These are phyloP conservation scores for Lottia scabra DNA, from an alignment of 2,888 invertebrate genomes.

Conservation along the genomic window DNA sequence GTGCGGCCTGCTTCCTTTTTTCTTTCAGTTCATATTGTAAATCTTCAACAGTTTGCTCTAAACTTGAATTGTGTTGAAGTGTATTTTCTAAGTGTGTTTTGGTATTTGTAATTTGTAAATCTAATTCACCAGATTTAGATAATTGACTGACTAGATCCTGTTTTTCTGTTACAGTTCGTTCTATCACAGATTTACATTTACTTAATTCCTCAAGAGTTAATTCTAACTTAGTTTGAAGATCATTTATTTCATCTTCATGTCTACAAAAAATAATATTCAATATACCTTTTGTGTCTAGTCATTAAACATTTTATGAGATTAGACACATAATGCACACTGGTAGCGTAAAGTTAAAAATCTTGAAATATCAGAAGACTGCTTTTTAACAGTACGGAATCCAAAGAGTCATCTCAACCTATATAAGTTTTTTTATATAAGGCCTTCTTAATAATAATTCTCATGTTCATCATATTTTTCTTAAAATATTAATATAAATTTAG, in stretches of 20 bases:
- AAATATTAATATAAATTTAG: too few relatives aligned
- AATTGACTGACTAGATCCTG: constrained; percentile 21
- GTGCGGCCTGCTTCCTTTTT: constrained; percentile 11
- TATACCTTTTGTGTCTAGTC: neutral
- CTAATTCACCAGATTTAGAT: constrained; percentile 16
- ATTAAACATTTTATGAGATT: neutral
- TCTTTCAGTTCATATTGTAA: constrained; percentile 8
- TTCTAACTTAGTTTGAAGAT: constrained; percentile 54
- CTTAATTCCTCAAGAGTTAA: constrained; percentile 52
- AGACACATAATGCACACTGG: too few relatives aligned
- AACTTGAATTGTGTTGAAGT: constrained; percentile 7
- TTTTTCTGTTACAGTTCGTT: constrained; percentile 25
- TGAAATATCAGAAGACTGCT: too few relatives aligned
- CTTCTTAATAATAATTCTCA: too few relatives aligned
- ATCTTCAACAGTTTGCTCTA: constrained; percentile 5
- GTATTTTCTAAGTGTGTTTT: constrained; percentile 21
- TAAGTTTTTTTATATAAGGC: too few relatives aligned
- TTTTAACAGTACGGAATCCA: too few relatives aligned
- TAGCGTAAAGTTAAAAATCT: too few relatives aligned
- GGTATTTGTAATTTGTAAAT: constrained; percentile 20
- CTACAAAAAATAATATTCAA: constrained; percentile 19
- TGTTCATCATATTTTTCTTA: too few relatives aligned
- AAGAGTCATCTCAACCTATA: too few relatives aligned
- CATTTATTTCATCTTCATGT: constrained; percentile 48
- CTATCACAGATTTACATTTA: constrained; percentile 41